Base-by-base conservation (phyloP, 2,113 vertebrate species). In the Tenrec ecaudatus region DNA sequence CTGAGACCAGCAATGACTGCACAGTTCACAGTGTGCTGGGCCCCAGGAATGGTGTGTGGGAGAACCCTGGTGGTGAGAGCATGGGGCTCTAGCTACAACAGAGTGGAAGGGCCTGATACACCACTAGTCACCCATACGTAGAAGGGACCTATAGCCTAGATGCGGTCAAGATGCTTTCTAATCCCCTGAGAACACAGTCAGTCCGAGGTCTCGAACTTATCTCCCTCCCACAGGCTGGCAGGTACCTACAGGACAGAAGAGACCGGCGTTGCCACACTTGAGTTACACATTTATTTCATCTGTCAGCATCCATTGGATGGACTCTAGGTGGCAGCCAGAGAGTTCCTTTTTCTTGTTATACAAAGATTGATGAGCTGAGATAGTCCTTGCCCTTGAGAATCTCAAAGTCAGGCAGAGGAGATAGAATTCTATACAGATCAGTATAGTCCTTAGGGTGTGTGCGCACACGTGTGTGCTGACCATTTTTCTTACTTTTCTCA, bases 301-400 rank as follows among this genome's bases (percentile, higher is more conserved):
- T 40, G 31, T 62, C 43, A 76, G 25, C 20, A 81, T 47, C 60
- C 53, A 33, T 25, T 27, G 47, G 76, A 57, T 43, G 36, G 36
- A 81, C 47, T 43, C 33, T 66, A 3, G 58, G 64, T 88, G 25
- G 22, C 36, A 81, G 79, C 77, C 27, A 69, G 36, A 29, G 40
- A 53, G 16, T 87, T 73, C 81, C 17, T 88, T 60, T 83, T 33
- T 43, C 62, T 53, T 80, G 29, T 53, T 77, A 62, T n/a, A 43
- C 43, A 76, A 69, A 84, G 83, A 85, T 69, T 71, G 87, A 75
- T 90, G 53, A 66, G 64, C 7, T n/a, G 85, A 66, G 64, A 10
- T n/a, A 85, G 79, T 62, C 60, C 40, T 64, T 85, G 40, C 83
- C 29, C n/a, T 88, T 64, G 75, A 73, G 75, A 66, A 31, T 4